Base-by-base conservation (phyloP, 2,888 invertebrate species). In the Eupithecia pulchellata region DNA sequence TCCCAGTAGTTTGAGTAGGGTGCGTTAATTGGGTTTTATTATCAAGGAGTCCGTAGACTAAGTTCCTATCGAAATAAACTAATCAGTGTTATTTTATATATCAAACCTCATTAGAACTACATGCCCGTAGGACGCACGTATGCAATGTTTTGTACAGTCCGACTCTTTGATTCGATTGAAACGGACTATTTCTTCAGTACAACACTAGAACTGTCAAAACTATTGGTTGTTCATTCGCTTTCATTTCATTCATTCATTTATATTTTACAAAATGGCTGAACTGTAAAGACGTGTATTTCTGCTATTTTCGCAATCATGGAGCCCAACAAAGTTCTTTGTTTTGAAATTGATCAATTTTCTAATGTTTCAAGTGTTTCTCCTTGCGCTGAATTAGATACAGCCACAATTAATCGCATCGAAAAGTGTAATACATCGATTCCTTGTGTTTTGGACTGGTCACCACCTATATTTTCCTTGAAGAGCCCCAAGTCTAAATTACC, bases 211-310 rank as follows among this genome's bases (percentile, higher is more conserved):
- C 61, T 61, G 25, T 61, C 61, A 61, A 61, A 25, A 20, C 30
- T 2, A 17, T 17, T 17, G 14, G 11, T 52, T 3, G 25, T 9
- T 58, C 30, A 58, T 60, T 58, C 32, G 1, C 1, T 36, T 34
- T 32, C 6, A 32, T 39, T 20, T 60, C 55, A 57, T 64, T 64
- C 52, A 25, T 13, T 61, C 61, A 47, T 47, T 34, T 6, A 20
- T 80, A 86, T 88, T 87, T 83, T 79, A 84, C 93, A 93, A 94
- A 92, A 94, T 94, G 93, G 93, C 93, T 88, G 93, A 91, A 91
- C 85, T 90, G 83, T 94, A 91, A 91, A 90, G 91, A 93, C 92
- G 93, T 92, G 88, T 90, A 82, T 85, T 86, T 81, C 82, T 83
- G 81, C 75, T 83, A 85, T 85, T 86, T 82, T 87, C 80, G 84